Evolutionary conservation across 2,888 invertebrate genomes (phyloP), one percentile per base, ranked within the genome.

Genomic region (Platycheirus albimanus): DNA sequence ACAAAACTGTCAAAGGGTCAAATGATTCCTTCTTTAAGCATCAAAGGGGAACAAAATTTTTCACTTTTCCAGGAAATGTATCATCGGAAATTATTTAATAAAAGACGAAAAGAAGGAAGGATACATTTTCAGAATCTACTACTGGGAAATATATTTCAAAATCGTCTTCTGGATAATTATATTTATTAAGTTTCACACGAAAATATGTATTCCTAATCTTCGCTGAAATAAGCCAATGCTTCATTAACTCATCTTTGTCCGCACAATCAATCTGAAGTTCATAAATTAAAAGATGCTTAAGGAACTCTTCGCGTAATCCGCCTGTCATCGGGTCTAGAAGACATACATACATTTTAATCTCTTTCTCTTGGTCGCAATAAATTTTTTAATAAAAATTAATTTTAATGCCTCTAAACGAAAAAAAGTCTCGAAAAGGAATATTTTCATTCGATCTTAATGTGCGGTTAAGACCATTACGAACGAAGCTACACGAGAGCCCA

Each of bases 391-490:
- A 24, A 67, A 47, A 54, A 63, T 67, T 36, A 33, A 66, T 45
- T 81, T 56, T 72, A 78, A 74, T 72, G 72, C 56, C 38, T 10
- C 54, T 69, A 63, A 78, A 52, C 41, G 61, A 77, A 72, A 83
- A 77, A 77, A 78, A 72, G 78, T 83, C 72, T 45, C 11, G 71
- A 72, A 41, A 3, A 58, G 41, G 56, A 77, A 72, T 77, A 72
- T 81, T 81, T 71, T 67, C 77, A 77, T 81, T 71, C 52, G 61
- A 54, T 76, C 47, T 77, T 71, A n/a, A n/a, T n/a, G n/a, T n/a
- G 64, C 28, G n/a, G 41, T 10, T 20, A 13, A 36, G 54, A 54
- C 58, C 24, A 8, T 8, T 3, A 4, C 54, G 19, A 13, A 7
- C n/a, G 15, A 11, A n/a, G n/a, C n/a, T n/a, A n/a, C n/a, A n/a